These are phyloP conservation scores for Nesogale talazaci DNA, from an alignment of 2,113 vertebrate species.

Conservation along the genomic window DNA sequence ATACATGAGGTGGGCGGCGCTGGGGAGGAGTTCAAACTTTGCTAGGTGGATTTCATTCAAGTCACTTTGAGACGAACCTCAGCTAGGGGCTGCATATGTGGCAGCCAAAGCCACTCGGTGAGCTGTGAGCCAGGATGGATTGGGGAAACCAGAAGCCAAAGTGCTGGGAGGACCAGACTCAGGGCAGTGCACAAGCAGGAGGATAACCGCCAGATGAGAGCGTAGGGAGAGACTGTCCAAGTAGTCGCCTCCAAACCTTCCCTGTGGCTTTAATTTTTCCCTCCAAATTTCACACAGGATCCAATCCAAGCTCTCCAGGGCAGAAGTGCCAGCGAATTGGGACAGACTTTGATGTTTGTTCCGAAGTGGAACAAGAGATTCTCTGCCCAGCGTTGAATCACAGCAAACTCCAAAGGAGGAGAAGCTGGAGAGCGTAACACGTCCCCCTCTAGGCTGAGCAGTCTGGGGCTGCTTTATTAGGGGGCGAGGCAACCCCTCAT, in stretches of 20 bases:
- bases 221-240: neutral
- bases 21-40: neutral
- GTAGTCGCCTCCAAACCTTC: neutral
- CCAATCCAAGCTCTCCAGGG: slow-evolving; percentile 28
- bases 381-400: slow-evolving; percentile 5
- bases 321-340: slow-evolving; percentile 3
- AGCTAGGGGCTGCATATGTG: neutral
- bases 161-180: neutral
- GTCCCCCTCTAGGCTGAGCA: neutral
- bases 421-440: neutral
- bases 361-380: neutral
- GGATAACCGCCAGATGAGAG: neutral
- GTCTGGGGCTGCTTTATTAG: neutral
- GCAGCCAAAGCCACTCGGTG: neutral
- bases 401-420: neutral
- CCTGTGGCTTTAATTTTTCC: neutral
- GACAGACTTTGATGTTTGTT: slow-evolving; percentile 6
- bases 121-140: neutral
- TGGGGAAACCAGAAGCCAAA: neutral
- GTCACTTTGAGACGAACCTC: neutral
- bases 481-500: neutral
- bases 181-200: neutral
- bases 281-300: slow-evolving; percentile 27
- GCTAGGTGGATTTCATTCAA: slow-evolving; percentile 13
- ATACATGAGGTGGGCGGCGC: neutral